Evolutionary conservation across 2,113 vertebrate genomes (phyloP).

Genomic region (Mirza zaza): DNA sequence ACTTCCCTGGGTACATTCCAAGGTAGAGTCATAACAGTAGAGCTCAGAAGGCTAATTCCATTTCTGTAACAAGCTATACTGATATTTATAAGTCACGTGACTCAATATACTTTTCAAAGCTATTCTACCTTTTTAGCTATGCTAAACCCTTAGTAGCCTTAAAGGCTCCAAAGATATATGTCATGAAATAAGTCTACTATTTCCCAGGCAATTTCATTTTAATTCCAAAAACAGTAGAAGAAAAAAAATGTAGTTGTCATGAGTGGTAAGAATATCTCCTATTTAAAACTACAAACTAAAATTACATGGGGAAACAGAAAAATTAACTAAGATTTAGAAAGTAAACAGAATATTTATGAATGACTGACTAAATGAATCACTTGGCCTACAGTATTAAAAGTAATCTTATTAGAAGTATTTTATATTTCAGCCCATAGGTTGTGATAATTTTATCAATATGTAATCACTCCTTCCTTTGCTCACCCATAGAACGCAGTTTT

Average conservation of each 20-base stretch:
- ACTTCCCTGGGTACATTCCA: neutral
- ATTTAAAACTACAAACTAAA: neutral
- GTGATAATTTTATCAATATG: neutral
- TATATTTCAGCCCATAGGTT: neutral
- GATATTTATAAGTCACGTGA: neutral
- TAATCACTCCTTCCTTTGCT: neutral
- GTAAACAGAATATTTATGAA: neutral
- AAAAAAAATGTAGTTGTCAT: neutral
- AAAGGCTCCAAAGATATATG: neutral
- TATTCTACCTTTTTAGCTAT: neutral
- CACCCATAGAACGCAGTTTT: neutral
- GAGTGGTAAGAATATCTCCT: neutral
- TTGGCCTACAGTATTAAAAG: neutral
- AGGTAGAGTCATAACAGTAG: neutral
- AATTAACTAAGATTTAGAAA: neutral
- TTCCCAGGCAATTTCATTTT: conserved; percentile 19
- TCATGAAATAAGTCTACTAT: neutral
- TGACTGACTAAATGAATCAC: neutral
- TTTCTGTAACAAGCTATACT: neutral
- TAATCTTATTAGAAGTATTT: neutral
- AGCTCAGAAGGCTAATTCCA: neutral
- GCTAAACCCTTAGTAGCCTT: neutral
- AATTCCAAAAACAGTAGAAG: neutral
- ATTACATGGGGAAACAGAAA: neutral
- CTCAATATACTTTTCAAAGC: neutral